Evolutionary conservation across 1,140 invertebrate genomes (phyloP).

Genomic region (Aphelinus atriplicis): DNA sequence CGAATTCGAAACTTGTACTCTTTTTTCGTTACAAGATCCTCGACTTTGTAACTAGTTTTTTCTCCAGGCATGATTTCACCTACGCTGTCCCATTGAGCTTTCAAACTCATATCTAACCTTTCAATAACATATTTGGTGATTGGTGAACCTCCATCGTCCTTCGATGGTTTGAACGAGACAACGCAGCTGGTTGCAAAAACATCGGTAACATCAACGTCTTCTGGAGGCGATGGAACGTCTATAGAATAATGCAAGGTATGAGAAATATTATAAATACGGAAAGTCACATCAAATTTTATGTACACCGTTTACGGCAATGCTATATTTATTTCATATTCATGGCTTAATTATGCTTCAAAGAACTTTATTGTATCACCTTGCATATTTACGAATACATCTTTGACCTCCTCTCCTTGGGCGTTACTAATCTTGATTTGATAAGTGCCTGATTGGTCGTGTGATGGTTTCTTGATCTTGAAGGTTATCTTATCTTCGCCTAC

Average conservation of each 20-base stretch:
- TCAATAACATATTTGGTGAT: conserved; percentile 94
- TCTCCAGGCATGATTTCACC: conserved; percentile 76
- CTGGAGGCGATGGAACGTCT: conserved; percentile 88
- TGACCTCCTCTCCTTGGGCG: conserved; percentile 85
- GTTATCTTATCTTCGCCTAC: conserved; percentile 89
- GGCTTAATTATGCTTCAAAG: background rate
- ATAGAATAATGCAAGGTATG: conserved; percentile 43
- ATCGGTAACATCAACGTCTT: conserved; percentile 90
- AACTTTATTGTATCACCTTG: conserved; percentile 68
- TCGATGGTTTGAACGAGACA: conserved; percentile 89
- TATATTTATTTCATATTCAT: conserved; percentile 3
- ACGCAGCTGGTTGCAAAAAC: conserved; percentile 92
- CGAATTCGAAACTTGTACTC: conserved; percentile 95
- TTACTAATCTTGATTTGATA: conserved; percentile 90
- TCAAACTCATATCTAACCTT: conserved; percentile 88
- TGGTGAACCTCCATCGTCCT: conserved; percentile 93
- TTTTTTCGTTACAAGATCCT: conserved; percentile 86
- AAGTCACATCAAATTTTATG: background rate
- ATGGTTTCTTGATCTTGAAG: conserved; percentile 91
- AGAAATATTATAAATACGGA: conserved; percentile 4
- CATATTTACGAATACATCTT: conserved; percentile 86
- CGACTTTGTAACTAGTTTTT: conserved; percentile 82
- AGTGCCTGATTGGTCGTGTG: conserved; percentile 80
- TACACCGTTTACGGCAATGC: background rate
- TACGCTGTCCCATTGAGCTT: conserved; percentile 88